A percentile compares a stretch with the other conserved stretches of the same genome.
These are phyloP conservation scores for Tarsius wallacei DNA, from an alignment of 2,797 vertebrate species.

Conservation along the genomic window DNA sequence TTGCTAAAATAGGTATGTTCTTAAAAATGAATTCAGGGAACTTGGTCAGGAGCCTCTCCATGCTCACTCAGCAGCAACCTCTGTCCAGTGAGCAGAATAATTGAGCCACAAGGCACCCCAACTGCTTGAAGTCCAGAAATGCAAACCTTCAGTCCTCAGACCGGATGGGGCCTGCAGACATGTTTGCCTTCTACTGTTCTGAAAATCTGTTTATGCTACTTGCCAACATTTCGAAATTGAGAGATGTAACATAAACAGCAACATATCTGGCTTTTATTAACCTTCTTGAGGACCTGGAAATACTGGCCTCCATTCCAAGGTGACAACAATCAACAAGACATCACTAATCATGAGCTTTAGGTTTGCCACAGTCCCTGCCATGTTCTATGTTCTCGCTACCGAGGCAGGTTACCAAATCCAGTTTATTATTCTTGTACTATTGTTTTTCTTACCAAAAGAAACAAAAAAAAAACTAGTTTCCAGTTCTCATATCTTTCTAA, in stretches of 20 bases:
- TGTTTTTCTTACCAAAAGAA: background rate
- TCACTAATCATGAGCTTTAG: background rate
- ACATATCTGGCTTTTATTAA: background rate
- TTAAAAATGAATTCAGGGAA: constrained; percentile 3
- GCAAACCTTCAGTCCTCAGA: background rate
- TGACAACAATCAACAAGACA: background rate
- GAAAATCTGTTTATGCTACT: constrained; percentile 7
- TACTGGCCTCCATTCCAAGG: background rate
- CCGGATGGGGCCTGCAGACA: background rate
- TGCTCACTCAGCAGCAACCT: background rate
- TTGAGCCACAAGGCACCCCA: background rate
- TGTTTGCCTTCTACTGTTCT: background rate
- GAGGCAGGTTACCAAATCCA: background rate
- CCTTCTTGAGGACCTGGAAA: background rate
- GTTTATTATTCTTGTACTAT: background rate
- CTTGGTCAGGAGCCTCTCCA: background rate
- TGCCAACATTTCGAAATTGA: constrained; percentile 26
- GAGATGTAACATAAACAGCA: background rate
- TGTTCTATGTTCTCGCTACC: background rate
- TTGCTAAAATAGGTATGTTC: constrained; percentile 24
- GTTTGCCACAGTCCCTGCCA: background rate
- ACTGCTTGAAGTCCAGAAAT: background rate
- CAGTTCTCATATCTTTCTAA: background rate
- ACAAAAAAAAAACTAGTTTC: background rate
- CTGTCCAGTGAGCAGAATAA: background rate